phyloP scores from a whole-genome alignment of 2,113 vertebrate species.

The Toxotes chatareus region DNA sequence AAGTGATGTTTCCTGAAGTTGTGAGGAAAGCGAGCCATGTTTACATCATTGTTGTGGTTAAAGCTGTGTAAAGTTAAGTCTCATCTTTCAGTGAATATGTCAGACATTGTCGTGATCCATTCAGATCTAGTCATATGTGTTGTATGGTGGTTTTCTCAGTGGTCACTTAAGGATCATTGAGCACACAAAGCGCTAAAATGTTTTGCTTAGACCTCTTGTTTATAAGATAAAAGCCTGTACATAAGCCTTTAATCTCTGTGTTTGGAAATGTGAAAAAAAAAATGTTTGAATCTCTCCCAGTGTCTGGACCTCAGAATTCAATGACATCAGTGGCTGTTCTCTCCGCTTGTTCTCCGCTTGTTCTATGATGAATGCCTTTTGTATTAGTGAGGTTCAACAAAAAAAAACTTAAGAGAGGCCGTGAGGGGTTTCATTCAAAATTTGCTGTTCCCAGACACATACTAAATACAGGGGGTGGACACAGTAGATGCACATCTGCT shows the following conservation, averaged over 20 bases:
- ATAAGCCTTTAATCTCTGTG: conserved; percentile 76
- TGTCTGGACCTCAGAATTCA: conserved; percentile 65
- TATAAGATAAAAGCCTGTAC: conserved; percentile 71
- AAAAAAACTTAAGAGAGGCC: conserved; percentile 53
- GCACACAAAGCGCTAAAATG: conserved; percentile 67
- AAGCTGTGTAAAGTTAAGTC: conserved; percentile 66
- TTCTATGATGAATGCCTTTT: conserved; percentile 64
- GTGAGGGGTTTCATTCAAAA: conserved; percentile 55
- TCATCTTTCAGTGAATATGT: conserved; percentile 70
- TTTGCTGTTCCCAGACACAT: conserved; percentile 25
- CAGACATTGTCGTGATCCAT: conserved; percentile 69
- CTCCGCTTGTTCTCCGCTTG: conserved; percentile 31
- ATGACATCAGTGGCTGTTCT: conserved; percentile 65
- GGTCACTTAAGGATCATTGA: conserved; percentile 76
- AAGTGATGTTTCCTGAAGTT: conserved; percentile 63
- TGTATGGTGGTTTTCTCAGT: conserved; percentile 66
- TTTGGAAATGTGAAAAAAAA: conserved; percentile 76
- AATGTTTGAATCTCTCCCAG: conserved; percentile 65
- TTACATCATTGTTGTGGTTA: conserved; percentile 78
- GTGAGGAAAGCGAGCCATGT: conserved; percentile 56
- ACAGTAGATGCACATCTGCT: conserved; percentile 17
- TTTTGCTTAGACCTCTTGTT: conserved; percentile 73
- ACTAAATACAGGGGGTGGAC: conserved; percentile 18
- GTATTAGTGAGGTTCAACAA: conserved; percentile 51
- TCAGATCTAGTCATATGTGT: conserved; percentile 68